Conservation (phyloP, 2,113 vertebrate species). For the Apus apus region DNA sequence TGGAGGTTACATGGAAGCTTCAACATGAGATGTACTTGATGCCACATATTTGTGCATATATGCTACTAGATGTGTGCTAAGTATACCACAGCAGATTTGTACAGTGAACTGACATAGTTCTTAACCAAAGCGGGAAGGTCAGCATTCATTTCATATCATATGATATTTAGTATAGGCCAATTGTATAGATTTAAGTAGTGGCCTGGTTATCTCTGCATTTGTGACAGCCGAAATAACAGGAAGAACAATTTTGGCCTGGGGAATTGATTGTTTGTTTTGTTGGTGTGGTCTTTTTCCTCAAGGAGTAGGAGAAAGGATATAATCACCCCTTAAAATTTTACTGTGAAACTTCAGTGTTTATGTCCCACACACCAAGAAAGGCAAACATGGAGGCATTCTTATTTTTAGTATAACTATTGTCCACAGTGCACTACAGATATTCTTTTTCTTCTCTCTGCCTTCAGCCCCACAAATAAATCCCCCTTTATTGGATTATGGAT, state of each 20-base stretch:
- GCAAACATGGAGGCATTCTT: not conserved
- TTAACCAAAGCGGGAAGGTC: not conserved
- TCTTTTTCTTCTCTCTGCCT: not conserved
- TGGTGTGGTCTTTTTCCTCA: not conserved
- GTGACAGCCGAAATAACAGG: not conserved
- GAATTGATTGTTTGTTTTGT: not conserved
- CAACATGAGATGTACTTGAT: not conserved
- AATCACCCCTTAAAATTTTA: not conserved
- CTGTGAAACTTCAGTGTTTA: not conserved
- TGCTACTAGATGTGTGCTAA: not conserved
- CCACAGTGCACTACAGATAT: not conserved
- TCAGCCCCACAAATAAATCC: constrained; percentile 38
- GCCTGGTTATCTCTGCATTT: not conserved
- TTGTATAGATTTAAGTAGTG: not conserved
- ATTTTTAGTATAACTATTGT: constrained; percentile 1
- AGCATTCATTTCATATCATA: not conserved
- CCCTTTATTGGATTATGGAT: constrained; percentile 64
- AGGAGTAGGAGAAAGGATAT: not conserved
- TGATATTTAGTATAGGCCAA: not conserved
- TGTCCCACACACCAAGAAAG: not conserved
- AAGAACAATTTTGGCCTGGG: not conserved
- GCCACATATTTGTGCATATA: not conserved
- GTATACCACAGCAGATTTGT: not conserved
- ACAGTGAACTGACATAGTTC: not conserved
- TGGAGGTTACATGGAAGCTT: not conserved